Evolutionary conservation across 2,113 vertebrate genomes (phyloP), one percentile per base, ranked within the genome.

Genomic region (Mormyrus iriodes): DNA sequence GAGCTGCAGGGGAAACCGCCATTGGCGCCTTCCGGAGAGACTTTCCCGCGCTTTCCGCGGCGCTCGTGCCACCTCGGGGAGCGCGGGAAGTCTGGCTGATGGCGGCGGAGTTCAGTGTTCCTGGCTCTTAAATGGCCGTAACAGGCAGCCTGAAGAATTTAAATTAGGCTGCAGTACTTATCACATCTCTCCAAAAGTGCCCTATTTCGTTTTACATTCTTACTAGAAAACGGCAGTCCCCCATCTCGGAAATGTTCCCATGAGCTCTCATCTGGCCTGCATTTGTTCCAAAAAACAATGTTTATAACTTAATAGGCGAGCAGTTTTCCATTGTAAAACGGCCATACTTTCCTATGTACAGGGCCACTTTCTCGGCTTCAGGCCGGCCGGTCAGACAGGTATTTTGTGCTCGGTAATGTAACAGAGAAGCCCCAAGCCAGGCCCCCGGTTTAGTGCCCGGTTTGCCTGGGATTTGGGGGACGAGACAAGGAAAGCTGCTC

Each of bases 291-390:
- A 87, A 35, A 89, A 91, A 89, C 85, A 76, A 61, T 44, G 69
- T 58, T 61, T 88, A 85, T 13, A 79, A 84, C 73, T 39, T 31
- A 4, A 42, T 55, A 83, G 39, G 61, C 27, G 73, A 76, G 90
- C 61, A 31, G 87, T 87, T 92, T 92, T 92, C 91, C 91, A 90
- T 88, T 88, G 90, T 90, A 89, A 91, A 92, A 90, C 49, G 61
- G 49, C 53, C 88, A 89, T 88, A 89, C 48, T 92, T 88, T 92
- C 90, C 90, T 69, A 35, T 10, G 58, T 53, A 82, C 55, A 86
- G 15, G 21, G 17, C 24, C 82, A 15, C 86, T 89, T 90, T 51
- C 48, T 12, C 21, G n/a, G 15, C 19, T 52, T 12, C 8, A 35
- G 82, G 65, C 85, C 27, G 21, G 73, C 48, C 1, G 27, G 87